Evolutionary conservation across 2,113 vertebrate genomes (phyloP).

Genomic region (Corapipo altera): DNA sequence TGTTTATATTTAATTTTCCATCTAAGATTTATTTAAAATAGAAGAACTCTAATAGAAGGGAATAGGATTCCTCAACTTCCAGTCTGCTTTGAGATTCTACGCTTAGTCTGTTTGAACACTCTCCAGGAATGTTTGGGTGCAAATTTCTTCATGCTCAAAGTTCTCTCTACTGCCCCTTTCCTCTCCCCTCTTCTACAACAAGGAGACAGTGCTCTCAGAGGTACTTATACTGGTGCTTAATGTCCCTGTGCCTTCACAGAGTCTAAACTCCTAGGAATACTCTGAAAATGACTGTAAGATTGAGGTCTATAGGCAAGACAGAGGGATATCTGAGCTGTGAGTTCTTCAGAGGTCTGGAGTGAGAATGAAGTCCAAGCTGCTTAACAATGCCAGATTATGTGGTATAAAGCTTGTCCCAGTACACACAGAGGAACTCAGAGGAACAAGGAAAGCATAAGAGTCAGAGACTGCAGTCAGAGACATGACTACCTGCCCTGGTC

Average conservation of each 20-base stretch:
- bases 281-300: background rate
- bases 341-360: background rate
- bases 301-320: background rate
- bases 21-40: background rate
- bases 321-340: background rate
- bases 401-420: background rate
- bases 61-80: background rate
- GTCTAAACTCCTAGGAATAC: background rate
- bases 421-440: background rate
- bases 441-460: background rate
- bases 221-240: background rate
- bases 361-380: background rate
- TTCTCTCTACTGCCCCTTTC: background rate
- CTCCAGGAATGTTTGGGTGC: background rate
- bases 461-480: background rate
- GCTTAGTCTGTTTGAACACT: background rate
- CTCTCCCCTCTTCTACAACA: background rate
- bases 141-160: background rate
- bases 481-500: fast-evolving
- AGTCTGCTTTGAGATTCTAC: background rate
- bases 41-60: background rate
- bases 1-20: background rate
- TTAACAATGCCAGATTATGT: background rate
- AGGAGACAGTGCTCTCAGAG: background rate
- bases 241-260: background rate